phyloP scores from a whole-genome alignment of 1,140 invertebrate genomes.

The Drosophila sp. region DNA sequence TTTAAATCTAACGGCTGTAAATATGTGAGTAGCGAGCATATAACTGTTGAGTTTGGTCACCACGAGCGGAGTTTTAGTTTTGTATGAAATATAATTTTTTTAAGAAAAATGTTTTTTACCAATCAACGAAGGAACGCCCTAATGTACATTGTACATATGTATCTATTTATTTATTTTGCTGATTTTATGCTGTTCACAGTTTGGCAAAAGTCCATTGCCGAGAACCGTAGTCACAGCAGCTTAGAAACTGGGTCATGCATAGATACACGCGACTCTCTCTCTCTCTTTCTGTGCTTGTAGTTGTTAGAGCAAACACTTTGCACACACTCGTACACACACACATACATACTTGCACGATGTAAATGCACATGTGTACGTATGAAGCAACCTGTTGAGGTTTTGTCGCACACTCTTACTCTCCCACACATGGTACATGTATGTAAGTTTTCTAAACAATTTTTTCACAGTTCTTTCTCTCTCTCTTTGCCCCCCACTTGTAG shows the following conservation, averaged over 20 bases:
- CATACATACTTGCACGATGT: neutral
- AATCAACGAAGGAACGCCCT: too few relatives aligned
- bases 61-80: too few relatives aligned
- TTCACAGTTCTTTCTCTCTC: conserved; percentile 17
- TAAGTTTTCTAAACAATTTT: conserved; percentile 33
- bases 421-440: neutral
- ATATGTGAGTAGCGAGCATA: too few relatives aligned
- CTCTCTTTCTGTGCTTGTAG: conserved; percentile 13
- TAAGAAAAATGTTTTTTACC: too few relatives aligned
- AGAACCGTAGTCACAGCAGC: conserved; percentile 40
- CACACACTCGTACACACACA: conserved; percentile 3
- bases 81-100: too few relatives aligned
- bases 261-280: conserved; percentile 12
- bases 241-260: conserved; percentile 68
- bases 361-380: conserved; percentile 7
- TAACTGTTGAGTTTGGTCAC: too few relatives aligned
- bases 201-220: conserved; percentile 60
- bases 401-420: conserved; percentile 20
- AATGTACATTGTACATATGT: conserved; percentile 11
- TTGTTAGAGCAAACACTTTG: conserved; percentile 14
- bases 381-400: conserved; percentile 54
- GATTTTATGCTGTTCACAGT: conserved; percentile 50
- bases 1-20: too few relatives aligned
- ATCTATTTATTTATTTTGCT: too few relatives aligned
- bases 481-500: conserved; percentile 14